Conservation (phyloP, 2,888 invertebrate species). For the Zhuqinia jingwanae region DNA sequence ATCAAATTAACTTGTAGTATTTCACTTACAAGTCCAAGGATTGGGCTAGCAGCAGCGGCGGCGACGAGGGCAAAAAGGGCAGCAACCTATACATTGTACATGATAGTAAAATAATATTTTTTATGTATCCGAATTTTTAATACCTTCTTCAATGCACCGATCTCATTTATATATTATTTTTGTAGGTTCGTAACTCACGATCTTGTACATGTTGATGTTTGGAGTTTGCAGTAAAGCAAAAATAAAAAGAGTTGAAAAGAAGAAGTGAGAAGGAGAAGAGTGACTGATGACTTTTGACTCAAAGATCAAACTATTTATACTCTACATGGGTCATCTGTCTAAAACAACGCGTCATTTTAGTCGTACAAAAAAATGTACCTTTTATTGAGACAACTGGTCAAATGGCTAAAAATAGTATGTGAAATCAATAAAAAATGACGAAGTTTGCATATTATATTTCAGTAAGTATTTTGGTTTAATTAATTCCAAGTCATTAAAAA, state of each 20-base stretch:
- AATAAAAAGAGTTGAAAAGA: too few relatives aligned
- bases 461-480: too few relatives aligned
- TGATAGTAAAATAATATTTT: neutral
- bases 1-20: too few relatives aligned
- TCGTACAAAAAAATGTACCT: too few relatives aligned
- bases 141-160: too few relatives aligned
- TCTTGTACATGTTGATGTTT: slow-evolving; percentile 51
- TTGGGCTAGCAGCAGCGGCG: neutral
- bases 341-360: too few relatives aligned
- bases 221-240: neutral
- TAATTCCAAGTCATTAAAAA: too few relatives aligned
- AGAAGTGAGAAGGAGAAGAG: neutral
- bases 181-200: slow-evolving; percentile 4
- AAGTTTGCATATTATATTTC: too few relatives aligned
- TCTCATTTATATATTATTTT: neutral
- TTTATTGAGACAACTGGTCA: too few relatives aligned
- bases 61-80: slow-evolving; percentile 44
- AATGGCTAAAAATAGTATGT: too few relatives aligned
- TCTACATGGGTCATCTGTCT: neutral
- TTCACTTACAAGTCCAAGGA: neutral
- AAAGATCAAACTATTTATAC: neutral
- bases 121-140: neutral
- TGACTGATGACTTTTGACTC: neutral
- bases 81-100: slow-evolving; percentile 23
- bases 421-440: too few relatives aligned